Evolutionary conservation across 2,888 invertebrate species (phyloP).

Genomic region (Drosophila glabriapex): DNA sequence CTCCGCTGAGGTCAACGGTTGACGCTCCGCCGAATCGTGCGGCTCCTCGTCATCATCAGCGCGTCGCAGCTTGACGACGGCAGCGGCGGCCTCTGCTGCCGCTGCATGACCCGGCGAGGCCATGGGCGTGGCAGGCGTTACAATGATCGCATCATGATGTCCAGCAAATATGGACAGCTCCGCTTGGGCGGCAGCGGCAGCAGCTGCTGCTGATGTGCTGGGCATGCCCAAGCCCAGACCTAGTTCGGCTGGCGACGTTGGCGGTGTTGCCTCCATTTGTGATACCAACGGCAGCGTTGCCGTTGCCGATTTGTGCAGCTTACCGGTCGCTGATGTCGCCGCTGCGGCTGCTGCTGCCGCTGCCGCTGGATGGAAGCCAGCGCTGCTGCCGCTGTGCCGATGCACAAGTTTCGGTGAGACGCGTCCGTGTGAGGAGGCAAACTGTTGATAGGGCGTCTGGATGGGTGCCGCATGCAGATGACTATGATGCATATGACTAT

Average conservation of each 20-base stretch:
- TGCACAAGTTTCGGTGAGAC: conserved; percentile 83
- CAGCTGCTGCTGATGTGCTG: conserved; percentile 67
- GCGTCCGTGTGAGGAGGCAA: conserved; percentile 76
- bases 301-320: conserved; percentile 85
- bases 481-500: conserved; percentile 56
- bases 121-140: conserved; percentile 85
- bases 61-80: conserved; percentile 63
- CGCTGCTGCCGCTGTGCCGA: conserved; percentile 83
- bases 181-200: conserved; percentile 49
- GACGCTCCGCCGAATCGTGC: conserved; percentile 71
- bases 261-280: conserved; percentile 84
- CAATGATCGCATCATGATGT: conserved; percentile 84
- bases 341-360: conserved; percentile 26
- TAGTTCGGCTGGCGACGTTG: conserved; percentile 75
- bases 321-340: conserved; percentile 27
- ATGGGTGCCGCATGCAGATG: conserved; percentile 42
- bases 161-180: conserved; percentile 63
- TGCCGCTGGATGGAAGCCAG: conserved; percentile 77
- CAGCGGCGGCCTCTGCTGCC: conserved; percentile 13
- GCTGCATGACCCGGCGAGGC: conserved; percentile 85
- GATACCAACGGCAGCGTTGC: conserved; percentile 85
- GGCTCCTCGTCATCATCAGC: conserved; percentile 60
- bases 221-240: conserved; percentile 56
- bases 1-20: conserved; percentile 70
- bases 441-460: conserved; percentile 72